Evolutionary conservation across 2,888 invertebrate species (phyloP), one percentile per base, ranked within the genome.

Genomic region (Polydrusus cervinus): DNA sequence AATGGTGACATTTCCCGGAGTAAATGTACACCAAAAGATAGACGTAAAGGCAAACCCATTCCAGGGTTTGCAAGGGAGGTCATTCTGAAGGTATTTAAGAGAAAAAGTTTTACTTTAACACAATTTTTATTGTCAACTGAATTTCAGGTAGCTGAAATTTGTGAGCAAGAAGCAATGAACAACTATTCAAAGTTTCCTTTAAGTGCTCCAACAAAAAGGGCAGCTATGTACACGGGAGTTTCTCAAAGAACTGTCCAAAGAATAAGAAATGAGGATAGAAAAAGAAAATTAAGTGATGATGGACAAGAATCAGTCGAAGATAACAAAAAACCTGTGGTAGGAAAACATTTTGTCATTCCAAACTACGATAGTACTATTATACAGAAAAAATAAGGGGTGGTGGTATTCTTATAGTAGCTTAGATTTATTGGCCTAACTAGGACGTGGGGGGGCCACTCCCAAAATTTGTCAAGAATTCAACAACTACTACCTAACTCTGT

Each of bases 1-100:
- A 9, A 0, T 14, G 25, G 43, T 9, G 55, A 53, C 11, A 53
- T 9, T 55, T 40, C 40, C 18, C 67, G n/a, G 9, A 14, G 3
- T 14, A 51, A 49, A 30, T 6, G 20, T 8, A 18, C 20, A 3
- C 38, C 13, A 8, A 70, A 49, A 49, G 40, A 49, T 51, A 38
- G 45, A 11, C 61, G 64, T 14, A 71, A 43, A 40, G 71, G 71
- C 14, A 71, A 64, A 16, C 49, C 71, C 3, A 71, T 71, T 10
- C 62, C 71, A 53, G 71, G 71, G 1, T 62, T 71, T 38, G 71
- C 71, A 51, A 71, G 71, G 13, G 71, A 71, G 34, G 38, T 71
- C 13, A 64, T 64, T 45, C 38, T 71, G 25, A 70, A 67, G 53
- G 66, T 67, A 67, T 43, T 13, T n/a, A 5, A 45, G 3, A 25